phyloP scores from a whole-genome alignment of 92 coral and sea anemone genomes.

The Parazoanthus atlanticus region DNA sequence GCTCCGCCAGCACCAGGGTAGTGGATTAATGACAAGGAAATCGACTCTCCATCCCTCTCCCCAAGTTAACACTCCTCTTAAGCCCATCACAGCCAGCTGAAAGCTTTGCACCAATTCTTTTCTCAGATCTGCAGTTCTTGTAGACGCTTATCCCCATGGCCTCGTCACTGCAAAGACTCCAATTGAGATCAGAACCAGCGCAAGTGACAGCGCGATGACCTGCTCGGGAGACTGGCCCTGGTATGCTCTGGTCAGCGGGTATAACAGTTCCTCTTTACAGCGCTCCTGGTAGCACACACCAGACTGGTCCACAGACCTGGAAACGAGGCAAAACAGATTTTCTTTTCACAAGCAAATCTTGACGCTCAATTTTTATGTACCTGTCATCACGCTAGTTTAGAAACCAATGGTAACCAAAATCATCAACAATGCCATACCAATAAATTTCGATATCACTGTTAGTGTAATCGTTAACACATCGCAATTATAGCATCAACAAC shows the following conservation, averaged over 20 bases:
- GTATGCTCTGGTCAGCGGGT: constrained; percentile 86
- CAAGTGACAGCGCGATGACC: constrained; percentile 71
- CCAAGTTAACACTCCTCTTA: not conserved
- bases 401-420: not conserved
- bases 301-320: constrained; percentile 74
- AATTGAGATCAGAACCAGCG: constrained; percentile 69
- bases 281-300: constrained; percentile 86
- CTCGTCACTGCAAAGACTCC: constrained; percentile 66
- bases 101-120: not conserved
- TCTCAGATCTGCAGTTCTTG: not conserved
- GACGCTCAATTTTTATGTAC: not conserved
- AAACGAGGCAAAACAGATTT: not conserved
- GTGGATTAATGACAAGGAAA: not conserved
- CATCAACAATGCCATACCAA: not conserved
- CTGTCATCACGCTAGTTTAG: not conserved
- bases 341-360: not conserved
- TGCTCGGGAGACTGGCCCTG: constrained; percentile 89
- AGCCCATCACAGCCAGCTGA: not conserved
- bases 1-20: not conserved
- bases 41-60: not conserved
- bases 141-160: constrained; percentile 74
- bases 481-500: too few species aligned
- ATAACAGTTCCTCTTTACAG: constrained; percentile 90
- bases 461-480: too few species aligned
- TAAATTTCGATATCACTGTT: not conserved